phyloP scores from a whole-genome alignment of 2,888 invertebrate species.

The Platerodrilus igneus region DNA sequence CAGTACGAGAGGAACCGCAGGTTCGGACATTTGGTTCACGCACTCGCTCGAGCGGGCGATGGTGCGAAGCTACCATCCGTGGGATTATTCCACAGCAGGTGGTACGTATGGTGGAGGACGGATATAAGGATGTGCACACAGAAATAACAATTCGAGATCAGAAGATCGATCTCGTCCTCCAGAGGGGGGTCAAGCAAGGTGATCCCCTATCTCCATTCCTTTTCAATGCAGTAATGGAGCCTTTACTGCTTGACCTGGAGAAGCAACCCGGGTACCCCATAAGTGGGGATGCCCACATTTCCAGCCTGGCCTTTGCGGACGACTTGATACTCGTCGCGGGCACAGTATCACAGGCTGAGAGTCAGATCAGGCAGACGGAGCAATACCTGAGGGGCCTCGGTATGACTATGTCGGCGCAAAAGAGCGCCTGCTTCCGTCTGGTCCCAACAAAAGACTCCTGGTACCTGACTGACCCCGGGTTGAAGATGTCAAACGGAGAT shows the following conservation, averaged over 20 bases:
- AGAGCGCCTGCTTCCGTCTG: neutral
- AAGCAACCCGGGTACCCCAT: slow-evolving; percentile 21
- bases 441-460: slow-evolving; percentile 6
- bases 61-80: too few relatives aligned
- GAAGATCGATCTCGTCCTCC: slow-evolving; percentile 27
- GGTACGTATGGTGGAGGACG: slow-evolving; percentile 34
- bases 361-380: neutral
- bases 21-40: too few relatives aligned
- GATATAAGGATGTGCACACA: slow-evolving; percentile 38
- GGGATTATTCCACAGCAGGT: slow-evolving; percentile 36
- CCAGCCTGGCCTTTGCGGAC: slow-evolving; percentile 12
- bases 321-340: slow-evolving; percentile 10
- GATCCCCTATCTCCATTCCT: slow-evolving; percentile 33
- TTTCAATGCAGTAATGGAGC: slow-evolving; percentile 40
- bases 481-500: neutral
- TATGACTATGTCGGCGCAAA: neutral
- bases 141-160: slow-evolving; percentile 26
- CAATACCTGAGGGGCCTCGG: slow-evolving; percentile 1
- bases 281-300: slow-evolving; percentile 16
- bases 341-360: neutral
- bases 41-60: too few relatives aligned
- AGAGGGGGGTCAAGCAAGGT: slow-evolving; percentile 44
- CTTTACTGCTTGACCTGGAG: slow-evolving; percentile 31
- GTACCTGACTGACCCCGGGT: slow-evolving; percentile 1
- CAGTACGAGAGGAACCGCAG: too few relatives aligned